These are phyloP conservation scores for Umimayanthus chanpuru DNA, from an alignment of 92 coral and sea anemone genomes.

Conservation along the genomic window DNA sequence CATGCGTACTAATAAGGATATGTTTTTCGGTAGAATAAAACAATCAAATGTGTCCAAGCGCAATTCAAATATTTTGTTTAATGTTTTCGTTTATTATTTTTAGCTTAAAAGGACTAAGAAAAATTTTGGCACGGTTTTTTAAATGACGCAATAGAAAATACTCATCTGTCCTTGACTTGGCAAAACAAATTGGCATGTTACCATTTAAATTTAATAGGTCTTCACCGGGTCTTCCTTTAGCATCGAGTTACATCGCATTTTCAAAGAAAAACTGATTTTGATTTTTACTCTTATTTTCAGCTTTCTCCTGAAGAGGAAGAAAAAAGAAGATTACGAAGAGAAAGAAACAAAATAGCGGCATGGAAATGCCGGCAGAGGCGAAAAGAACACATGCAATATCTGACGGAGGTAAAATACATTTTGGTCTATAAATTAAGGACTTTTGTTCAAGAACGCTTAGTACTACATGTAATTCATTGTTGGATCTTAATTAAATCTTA, in stretches of 20 bases:
- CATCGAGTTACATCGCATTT: background rate
- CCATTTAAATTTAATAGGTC: no score
- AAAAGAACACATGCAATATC: conserved; percentile 85
- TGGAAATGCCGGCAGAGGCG: conserved; percentile 94
- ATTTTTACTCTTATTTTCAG: conserved; percentile 42
- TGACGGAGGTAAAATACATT: conserved; percentile 75
- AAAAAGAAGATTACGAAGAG: conserved; percentile 85
- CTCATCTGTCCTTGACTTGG: no score
- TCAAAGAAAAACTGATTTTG: background rate
- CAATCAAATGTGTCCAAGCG: background rate
- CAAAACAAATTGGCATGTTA: no score
- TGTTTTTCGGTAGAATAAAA: background rate
- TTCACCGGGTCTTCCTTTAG: no score
- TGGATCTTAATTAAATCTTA: background rate
- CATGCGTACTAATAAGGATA: background rate
- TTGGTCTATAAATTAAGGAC: background rate
- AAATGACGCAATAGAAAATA: no score
- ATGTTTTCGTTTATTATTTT: background rate
- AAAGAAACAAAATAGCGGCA: conserved; percentile 95
- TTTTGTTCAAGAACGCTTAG: background rate
- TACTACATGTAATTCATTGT: background rate
- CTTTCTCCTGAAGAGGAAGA: conserved; percentile 90
- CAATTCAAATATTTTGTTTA: background rate
- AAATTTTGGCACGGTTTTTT: no score
- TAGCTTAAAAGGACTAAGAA: background rate